These are phyloP conservation scores for Lophius americanus DNA, from an alignment of 2,797 vertebrate genomes.

Conservation along the genomic window DNA sequence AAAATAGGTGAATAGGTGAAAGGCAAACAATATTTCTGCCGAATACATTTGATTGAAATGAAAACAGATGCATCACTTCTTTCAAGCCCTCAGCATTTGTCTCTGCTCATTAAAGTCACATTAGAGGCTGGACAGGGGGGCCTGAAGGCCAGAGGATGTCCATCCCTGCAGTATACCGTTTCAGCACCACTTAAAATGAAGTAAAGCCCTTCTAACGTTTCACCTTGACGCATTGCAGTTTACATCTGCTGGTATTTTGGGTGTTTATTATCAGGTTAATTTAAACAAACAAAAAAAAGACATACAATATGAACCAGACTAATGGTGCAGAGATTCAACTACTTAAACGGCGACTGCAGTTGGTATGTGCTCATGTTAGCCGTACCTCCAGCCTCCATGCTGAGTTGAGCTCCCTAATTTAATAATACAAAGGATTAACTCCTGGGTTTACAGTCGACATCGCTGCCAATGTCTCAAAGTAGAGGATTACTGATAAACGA, in stretches of 20 bases:
- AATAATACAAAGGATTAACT: constrained; percentile 62
- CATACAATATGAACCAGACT: constrained; percentile 12
- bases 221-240: neutral
- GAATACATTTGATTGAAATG: constrained; percentile 7
- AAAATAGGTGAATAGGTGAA: constrained; percentile 9
- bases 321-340: constrained; percentile 20
- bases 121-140: constrained; percentile 30
- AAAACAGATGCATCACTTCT: constrained; percentile 17
- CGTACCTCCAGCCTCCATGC: constrained; percentile 50
- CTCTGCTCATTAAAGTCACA: constrained; percentile 30
- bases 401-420: constrained; percentile 62
- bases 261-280: neutral
- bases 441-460: constrained; percentile 66
- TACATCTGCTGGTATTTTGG: neutral
- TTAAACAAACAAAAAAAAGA: neutral
- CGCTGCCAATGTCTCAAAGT: constrained; percentile 53
- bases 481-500: constrained; percentile 49
- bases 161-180: constrained; percentile 5
- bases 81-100: constrained; percentile 9
- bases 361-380: constrained; percentile 38
- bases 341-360: constrained; percentile 19
- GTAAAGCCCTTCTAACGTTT: constrained; percentile 17
- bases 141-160: constrained; percentile 13
- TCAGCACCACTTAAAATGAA: constrained; percentile 18
- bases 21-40: constrained; percentile 1